A percentile compares a stretch with the other conserved stretches of the same genome.
phyloP scores from a whole-genome alignment of 1,140 invertebrate genomes.

The Stenopsyche tienmushanensis region DNA sequence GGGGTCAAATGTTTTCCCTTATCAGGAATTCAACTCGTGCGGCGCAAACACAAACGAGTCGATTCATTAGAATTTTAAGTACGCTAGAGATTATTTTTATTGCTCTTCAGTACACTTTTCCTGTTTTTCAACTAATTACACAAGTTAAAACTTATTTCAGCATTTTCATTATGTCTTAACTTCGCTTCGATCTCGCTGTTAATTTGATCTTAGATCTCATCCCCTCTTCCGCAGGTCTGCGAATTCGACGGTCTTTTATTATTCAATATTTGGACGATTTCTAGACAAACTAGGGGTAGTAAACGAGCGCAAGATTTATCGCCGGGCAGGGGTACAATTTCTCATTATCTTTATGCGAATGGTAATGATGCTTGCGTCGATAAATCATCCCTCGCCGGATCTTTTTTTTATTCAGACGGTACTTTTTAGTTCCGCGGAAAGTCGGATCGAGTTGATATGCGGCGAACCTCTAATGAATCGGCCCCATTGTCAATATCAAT shows the following conservation, averaged over 20 bases:
- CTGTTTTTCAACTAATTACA: no score
- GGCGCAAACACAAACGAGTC: not conserved
- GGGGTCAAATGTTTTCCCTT: not conserved
- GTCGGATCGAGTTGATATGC: not conserved
- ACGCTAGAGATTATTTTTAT: not conserved
- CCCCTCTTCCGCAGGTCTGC: no score
- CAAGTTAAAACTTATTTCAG: no score
- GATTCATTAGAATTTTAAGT: not conserved
- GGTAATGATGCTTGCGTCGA: slow-evolving; percentile 27
- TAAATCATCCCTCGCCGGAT: slow-evolving; percentile 14
- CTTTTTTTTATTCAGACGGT: not conserved
- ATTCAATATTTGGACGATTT: not conserved
- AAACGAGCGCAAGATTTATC: slow-evolving; percentile 11
- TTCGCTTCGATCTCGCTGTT: no score
- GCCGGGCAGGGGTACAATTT: slow-evolving; percentile 15
- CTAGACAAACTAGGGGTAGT: not conserved
- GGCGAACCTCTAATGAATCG: not conserved
- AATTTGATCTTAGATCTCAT: no score
- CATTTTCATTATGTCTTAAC: no score
- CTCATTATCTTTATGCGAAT: slow-evolving; percentile 28
- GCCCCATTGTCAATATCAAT: not conserved
- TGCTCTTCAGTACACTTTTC: not conserved
- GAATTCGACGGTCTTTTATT: no score
- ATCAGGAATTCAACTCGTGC: not conserved
- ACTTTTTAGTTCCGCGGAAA: not conserved